Conservation (phyloP, 2,797 vertebrate species). For the Ceryle rudis region DNA sequence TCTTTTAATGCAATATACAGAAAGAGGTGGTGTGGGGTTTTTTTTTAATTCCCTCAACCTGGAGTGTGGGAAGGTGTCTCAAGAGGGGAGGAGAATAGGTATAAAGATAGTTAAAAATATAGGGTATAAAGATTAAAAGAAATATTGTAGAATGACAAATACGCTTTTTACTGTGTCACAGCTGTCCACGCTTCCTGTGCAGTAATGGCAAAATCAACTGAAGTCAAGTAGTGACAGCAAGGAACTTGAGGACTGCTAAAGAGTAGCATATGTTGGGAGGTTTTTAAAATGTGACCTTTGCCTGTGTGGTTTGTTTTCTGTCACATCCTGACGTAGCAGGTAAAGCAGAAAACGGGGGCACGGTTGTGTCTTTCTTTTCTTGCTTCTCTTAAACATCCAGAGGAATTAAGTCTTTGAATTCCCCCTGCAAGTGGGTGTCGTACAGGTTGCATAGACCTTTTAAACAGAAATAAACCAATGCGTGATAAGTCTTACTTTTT, state of each 20-base stretch:
- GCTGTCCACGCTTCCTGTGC: background rate
- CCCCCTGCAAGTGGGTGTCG: background rate
- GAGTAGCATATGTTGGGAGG: background rate
- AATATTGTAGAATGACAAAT: background rate
- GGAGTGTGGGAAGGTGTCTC: background rate
- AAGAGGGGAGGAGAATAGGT: background rate
- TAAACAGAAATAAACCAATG: background rate
- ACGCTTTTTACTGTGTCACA: background rate
- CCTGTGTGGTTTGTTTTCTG: background rate
- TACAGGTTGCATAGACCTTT: background rate
- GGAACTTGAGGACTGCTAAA: background rate
- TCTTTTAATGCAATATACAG: background rate
- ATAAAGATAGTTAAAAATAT: no score
- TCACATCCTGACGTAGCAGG: fast-evolving
- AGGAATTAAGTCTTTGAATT: background rate
- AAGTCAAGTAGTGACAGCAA: background rate
- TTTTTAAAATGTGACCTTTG: background rate
- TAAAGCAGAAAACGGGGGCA: background rate
- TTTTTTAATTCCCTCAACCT: background rate
- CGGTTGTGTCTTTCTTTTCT: background rate
- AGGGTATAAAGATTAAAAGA: background rate
- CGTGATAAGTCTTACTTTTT: no score
- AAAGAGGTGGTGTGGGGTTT: background rate
- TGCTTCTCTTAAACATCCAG: background rate
- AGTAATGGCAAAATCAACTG: background rate